Conservation (phyloP, 2,888 invertebrate genomes). For the Lampropteryx suffumata region DNA sequence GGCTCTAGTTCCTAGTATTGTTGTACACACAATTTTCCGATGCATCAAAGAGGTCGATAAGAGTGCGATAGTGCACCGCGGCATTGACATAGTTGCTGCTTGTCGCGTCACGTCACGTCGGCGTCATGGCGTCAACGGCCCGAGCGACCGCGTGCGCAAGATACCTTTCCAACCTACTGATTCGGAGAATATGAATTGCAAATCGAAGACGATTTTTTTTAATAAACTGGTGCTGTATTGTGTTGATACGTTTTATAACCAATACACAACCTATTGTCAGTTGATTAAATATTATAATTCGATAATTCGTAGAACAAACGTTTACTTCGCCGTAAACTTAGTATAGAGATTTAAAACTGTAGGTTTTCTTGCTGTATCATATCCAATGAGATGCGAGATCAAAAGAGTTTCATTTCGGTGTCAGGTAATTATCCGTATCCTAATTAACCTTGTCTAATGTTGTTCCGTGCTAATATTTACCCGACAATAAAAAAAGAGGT, state of each 20-base stretch:
- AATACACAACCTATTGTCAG: too few relatives aligned
- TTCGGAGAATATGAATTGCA: background rate
- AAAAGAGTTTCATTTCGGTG: constrained; percentile 15
- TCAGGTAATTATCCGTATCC: constrained; percentile 14
- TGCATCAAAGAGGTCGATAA: constrained; percentile 73
- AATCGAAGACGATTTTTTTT: background rate
- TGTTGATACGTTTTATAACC: too few relatives aligned
- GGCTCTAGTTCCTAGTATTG: constrained; percentile 14
- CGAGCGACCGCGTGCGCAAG: constrained; percentile 43
- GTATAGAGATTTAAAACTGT: too few relatives aligned
- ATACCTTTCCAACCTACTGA: constrained; percentile 26
- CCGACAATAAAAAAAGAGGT: too few relatives aligned
- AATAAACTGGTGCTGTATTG: too few relatives aligned
- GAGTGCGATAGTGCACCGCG: constrained; percentile 67
- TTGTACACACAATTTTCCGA: constrained; percentile 53
- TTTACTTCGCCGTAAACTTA: too few relatives aligned
- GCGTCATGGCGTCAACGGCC: constrained; percentile 50
- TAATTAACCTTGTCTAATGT: constrained; percentile 23
- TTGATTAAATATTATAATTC: too few relatives aligned
- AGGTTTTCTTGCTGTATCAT: constrained; percentile 1
- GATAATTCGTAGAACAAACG: too few relatives aligned
- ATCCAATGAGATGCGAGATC: constrained; percentile 20
- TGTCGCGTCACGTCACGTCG: constrained; percentile 47
- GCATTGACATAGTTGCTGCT: constrained; percentile 77
- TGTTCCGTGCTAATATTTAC: constrained; percentile 15